These are phyloP conservation scores for Bombylius discolor DNA, from an alignment of 2,888 invertebrate species.

Conservation along the genomic window DNA sequence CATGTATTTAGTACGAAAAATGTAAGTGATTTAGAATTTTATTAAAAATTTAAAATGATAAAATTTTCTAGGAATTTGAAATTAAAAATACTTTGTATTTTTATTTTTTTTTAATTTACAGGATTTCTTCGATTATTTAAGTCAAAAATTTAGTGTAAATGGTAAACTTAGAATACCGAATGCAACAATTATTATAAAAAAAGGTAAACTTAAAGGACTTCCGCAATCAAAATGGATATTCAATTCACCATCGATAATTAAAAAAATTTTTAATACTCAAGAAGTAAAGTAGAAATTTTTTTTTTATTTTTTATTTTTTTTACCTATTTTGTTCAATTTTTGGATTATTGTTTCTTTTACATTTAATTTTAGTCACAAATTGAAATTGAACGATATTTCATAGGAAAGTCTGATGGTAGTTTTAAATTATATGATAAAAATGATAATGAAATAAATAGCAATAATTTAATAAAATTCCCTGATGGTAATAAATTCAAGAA, in stretches of 20 bases:
- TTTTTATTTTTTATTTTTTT: no score
- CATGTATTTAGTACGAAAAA: conserved; percentile 58
- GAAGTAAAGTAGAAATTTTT: conserved; percentile 41
- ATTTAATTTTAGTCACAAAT: conserved; percentile 21
- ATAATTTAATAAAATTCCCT: not conserved
- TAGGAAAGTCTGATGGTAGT: conserved; percentile 47
- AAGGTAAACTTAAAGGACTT: conserved; percentile 50
- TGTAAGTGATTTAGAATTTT: conserved; percentile 26
- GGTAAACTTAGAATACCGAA: conserved; percentile 53
- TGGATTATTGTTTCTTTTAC: not conserved
- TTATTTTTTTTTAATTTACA: conserved; percentile 23
- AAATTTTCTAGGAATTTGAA: no score
- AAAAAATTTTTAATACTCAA: conserved; percentile 58
- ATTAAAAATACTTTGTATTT: not conserved
- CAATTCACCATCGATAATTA: conserved; percentile 54
- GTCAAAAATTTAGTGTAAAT: conserved; percentile 52
- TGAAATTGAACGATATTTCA: conserved; percentile 49
- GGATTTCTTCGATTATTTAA: conserved; percentile 58
- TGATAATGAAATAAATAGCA: not conserved
- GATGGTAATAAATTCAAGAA: conserved; percentile 18
- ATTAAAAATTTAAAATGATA: no score
- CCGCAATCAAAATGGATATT: conserved; percentile 61
- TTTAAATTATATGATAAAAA: conserved; percentile 32
- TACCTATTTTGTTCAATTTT: not conserved
- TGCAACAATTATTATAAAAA: conserved; percentile 47